Conservation (phyloP, 2,113 vertebrate species). For the Oreochromis niloticus region DNA sequence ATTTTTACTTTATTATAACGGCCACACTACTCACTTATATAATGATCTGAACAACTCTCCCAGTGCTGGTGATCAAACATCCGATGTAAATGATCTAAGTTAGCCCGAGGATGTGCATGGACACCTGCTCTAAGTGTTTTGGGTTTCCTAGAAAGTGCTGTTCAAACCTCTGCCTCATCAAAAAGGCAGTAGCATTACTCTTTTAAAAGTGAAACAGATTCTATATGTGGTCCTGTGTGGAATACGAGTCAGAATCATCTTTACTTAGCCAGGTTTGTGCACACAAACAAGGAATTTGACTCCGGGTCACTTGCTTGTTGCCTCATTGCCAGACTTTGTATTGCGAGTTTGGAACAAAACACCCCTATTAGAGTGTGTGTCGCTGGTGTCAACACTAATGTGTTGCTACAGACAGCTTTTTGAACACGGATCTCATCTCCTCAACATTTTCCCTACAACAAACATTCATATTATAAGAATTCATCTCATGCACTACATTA, state of each 20-base stretch:
- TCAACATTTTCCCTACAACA: neutral
- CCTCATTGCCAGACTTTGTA: neutral
- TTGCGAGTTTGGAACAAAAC: neutral
- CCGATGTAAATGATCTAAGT: neutral
- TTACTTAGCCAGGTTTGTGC: fast-evolving
- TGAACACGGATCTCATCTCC: neutral
- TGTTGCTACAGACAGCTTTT: neutral
- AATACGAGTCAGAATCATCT: neutral
- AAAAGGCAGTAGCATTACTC: neutral
- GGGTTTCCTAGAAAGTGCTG: conserved; percentile 14
- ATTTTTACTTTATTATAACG: neutral
- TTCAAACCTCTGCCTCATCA: neutral
- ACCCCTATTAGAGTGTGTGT: neutral
- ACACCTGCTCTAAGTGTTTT: neutral
- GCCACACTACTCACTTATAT: neutral
- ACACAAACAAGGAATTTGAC: neutral
- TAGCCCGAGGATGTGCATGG: neutral
- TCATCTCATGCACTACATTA: neutral
- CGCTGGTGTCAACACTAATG: neutral
- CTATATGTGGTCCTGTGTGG: neutral
- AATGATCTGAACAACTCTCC: neutral
- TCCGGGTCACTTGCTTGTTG: neutral
- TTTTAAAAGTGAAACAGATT: neutral
- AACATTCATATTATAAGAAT: neutral
- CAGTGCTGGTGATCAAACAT: neutral